These are phyloP conservation scores for Teleiodes luculella DNA, from an alignment of 2,888 invertebrate species.

Conservation along the genomic window DNA sequence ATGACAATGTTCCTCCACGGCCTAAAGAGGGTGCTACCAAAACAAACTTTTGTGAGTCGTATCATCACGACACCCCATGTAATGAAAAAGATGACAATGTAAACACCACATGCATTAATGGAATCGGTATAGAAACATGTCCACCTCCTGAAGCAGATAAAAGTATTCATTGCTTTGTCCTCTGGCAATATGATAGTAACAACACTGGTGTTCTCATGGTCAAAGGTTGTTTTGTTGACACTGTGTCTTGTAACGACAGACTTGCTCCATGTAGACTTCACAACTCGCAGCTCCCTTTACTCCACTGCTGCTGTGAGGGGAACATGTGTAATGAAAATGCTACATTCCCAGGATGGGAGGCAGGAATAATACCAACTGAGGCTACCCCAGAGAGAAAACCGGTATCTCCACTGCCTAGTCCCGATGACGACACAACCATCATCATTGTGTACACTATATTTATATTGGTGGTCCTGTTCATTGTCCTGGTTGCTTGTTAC, in stretches of 20 bases:
- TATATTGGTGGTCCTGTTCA: slow-evolving; percentile 68
- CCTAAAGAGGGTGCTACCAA: slow-evolving; percentile 65
- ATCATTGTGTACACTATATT: slow-evolving; percentile 70
- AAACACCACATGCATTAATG: slow-evolving; percentile 33
- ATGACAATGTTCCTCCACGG: slow-evolving; percentile 61
- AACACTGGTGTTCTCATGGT: slow-evolving; percentile 78
- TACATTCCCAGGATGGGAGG: slow-evolving; percentile 71
- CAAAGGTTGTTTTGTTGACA: slow-evolving; percentile 93
- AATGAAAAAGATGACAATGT: slow-evolving; percentile 37
- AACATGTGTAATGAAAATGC: slow-evolving; percentile 89
- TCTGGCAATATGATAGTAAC: slow-evolving; percentile 87
- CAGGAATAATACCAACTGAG: slow-evolving; percentile 51
- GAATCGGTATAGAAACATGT: slow-evolving; percentile 79
- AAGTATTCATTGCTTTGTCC: slow-evolving; percentile 88
- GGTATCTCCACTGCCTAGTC: slow-evolving; percentile 46
- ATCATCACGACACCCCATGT: slow-evolving; percentile 39
- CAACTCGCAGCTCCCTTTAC: slow-evolving; percentile 81
- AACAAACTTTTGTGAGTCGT: slow-evolving; percentile 81
- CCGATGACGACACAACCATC: slow-evolving; percentile 60
- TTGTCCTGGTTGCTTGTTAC: slow-evolving; percentile 68
- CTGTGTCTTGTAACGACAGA: slow-evolving; percentile 85
- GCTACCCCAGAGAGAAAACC: slow-evolving; percentile 49
- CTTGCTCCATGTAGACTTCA: slow-evolving; percentile 84
- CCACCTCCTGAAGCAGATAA: slow-evolving; percentile 83
- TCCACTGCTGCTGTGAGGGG: slow-evolving; percentile 93